These are phyloP conservation scores for Acrossocheilus fasciatus DNA, from an alignment of 2,797 vertebrate genomes.

Conservation along the genomic window DNA sequence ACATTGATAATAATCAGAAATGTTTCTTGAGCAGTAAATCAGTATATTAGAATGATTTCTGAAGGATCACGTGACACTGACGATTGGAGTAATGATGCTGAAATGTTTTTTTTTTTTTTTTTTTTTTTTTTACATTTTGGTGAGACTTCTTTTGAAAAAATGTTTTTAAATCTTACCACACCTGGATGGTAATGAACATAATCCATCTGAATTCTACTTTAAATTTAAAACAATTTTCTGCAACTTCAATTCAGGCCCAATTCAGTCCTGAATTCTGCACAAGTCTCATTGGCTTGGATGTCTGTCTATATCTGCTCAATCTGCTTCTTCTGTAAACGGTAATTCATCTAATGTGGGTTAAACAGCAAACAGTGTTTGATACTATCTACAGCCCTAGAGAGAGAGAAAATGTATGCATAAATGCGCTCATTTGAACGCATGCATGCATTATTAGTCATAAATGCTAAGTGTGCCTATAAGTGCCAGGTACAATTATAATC, in stretches of 20 bases:
- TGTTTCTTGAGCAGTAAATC: background rate
- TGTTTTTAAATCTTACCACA: no score
- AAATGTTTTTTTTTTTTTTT: background rate
- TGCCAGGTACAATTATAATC: slow-evolving; percentile 41
- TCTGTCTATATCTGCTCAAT: background rate
- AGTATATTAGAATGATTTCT: background rate
- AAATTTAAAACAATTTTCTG: background rate
- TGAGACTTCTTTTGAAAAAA: no score
- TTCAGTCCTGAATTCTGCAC: background rate
- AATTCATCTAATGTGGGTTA: background rate
- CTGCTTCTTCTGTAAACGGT: background rate
- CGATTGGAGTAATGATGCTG: background rate
- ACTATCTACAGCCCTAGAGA: background rate
- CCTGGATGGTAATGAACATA: background rate
- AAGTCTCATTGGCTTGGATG: background rate
- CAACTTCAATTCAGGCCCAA: background rate
- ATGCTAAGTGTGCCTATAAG: slow-evolving; percentile 13
- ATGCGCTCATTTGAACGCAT: background rate
- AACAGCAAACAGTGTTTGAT: background rate
- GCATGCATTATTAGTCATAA: slow-evolving; percentile 22
- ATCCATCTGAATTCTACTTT: background rate
- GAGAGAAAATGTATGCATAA: background rate
- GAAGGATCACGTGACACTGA: background rate
- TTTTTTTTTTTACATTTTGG: background rate
- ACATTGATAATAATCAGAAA: background rate